Evolutionary conservation across 2,797 vertebrate species (phyloP).

Genomic region (Gadopsis bispinosus): DNA sequence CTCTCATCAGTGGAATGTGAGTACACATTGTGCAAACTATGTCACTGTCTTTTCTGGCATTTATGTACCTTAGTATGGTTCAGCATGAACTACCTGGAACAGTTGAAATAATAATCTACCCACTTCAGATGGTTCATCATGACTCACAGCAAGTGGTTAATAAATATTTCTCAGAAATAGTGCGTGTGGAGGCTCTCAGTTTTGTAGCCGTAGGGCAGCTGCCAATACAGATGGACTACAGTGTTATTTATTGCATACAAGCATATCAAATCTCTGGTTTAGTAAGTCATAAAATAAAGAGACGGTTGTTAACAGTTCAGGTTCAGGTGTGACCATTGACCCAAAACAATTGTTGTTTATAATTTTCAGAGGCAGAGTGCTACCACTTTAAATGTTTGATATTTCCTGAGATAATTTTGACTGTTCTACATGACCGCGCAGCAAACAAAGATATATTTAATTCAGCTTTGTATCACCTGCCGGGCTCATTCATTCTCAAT

Average conservation of each 20-base stretch:
- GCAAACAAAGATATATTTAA: not conserved
- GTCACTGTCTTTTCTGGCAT: not conserved
- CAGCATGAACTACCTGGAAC: not conserved
- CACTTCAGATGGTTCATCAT: not conserved
- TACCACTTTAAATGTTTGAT: not conserved
- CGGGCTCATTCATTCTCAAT: conserved; percentile 3
- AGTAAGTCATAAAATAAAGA: not conserved
- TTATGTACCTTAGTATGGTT: not conserved
- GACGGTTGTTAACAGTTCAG: not conserved
- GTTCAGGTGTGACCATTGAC: not conserved
- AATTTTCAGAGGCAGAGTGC: not conserved
- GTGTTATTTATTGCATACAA: not conserved
- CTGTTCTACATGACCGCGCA: not conserved
- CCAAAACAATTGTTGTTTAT: not conserved
- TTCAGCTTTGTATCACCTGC: not conserved
- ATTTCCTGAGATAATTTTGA: not conserved
- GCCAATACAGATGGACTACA: not conserved
- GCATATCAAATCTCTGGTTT: not conserved
- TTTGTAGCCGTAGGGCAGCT: not conserved
- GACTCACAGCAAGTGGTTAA: not conserved
- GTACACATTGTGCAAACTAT: not conserved
- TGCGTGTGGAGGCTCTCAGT: too few relatives aligned
- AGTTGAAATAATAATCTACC: not conserved
- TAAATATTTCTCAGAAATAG: not conserved
- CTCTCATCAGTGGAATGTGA: not conserved